These are phyloP conservation scores for Himalopsyche anomala DNA, from an alignment of 2,888 invertebrate genomes.

Conservation along the genomic window DNA sequence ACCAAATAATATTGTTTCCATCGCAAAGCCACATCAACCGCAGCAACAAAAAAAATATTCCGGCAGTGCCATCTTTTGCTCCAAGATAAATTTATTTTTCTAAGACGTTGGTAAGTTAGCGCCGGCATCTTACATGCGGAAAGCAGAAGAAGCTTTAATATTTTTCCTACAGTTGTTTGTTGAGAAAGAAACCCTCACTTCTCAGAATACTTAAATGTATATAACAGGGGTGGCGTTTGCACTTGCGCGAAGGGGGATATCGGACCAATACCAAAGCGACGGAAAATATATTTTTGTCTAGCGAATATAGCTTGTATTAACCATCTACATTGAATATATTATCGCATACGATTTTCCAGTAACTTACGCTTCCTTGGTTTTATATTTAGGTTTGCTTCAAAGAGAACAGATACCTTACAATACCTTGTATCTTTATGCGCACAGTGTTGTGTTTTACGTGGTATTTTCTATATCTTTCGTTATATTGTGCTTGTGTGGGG, in stretches of 20 bases:
- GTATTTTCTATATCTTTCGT: neutral
- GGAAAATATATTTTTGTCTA: neutral
- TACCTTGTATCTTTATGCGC: neutral
- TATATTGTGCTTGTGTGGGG: conserved; percentile 33
- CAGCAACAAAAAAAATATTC: conserved; percentile 56
- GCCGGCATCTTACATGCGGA: conserved; percentile 62
- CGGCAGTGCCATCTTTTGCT: conserved; percentile 63
- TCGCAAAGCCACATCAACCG: conserved; percentile 19
- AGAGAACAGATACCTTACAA: neutral
- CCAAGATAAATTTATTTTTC: conserved; percentile 61
- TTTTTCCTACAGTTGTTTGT: conserved; percentile 60
- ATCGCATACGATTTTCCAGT: neutral
- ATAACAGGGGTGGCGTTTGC: conserved; percentile 54
- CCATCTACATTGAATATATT: neutral
- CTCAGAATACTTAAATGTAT: conserved; percentile 39
- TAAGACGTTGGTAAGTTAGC: conserved; percentile 53
- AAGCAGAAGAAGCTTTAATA: conserved; percentile 57
- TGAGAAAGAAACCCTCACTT: conserved; percentile 60
- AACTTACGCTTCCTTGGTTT: conserved; percentile 46
- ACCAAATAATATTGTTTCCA: neutral
- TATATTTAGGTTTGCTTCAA: neutral
- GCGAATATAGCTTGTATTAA: neutral
- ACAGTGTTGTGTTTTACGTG: neutral
- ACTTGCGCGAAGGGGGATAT: conserved; percentile 61
- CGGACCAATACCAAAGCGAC: conserved; percentile 29